Base-by-base conservation (phyloP, 2,888 invertebrate species). In the Catocala fraxini region DNA sequence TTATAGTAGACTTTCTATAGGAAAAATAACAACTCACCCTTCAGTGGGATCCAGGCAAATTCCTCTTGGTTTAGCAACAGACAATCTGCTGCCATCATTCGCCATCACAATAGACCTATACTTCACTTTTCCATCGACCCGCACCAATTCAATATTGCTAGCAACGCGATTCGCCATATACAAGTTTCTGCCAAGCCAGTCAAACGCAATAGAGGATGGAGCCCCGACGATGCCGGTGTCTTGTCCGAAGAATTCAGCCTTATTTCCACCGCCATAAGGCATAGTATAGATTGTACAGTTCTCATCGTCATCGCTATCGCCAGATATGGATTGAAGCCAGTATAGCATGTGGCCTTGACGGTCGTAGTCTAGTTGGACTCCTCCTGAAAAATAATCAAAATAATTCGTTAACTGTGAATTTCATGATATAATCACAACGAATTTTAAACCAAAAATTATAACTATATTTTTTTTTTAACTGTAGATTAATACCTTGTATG, bases 161-260 rank as follows among this genome's bases (percentile, higher is more conserved):
- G 98, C 98, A 3, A 96, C 95, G 43, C 97, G 96, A 83, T 99
- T 99, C 34, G 98, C 98, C 87, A 99, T 97, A 87, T 97, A 99
- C 42, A 99, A 89, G 91, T 99, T 99, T 58, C 99, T 95, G 4
- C 99, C 99, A 25, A 99, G 95, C 99, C 99, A 99, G 87, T 99
- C 99, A 82, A 99, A 98, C 0, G 99, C 99, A 46, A 99, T 96
- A 0, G 98, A 96, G 42, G 97, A 97, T 0, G 99, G 98, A 0
- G 98, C 97, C 0, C 99, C 98, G 7, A 98, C 97, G 52, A 99
- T 96, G n/a, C 99, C 98, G 0, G 96, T 95, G 77, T 97, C 97
- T 5, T 94, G 88, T n/a, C 97, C 97, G 6, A 98, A 95, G 87
- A 98, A 97, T 78, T 97, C 97, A 0, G 75, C 79, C 71, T 89